These are phyloP conservation scores for Scaptomyza montana DNA, from an alignment of 1,140 invertebrate species.

Conservation along the genomic window DNA sequence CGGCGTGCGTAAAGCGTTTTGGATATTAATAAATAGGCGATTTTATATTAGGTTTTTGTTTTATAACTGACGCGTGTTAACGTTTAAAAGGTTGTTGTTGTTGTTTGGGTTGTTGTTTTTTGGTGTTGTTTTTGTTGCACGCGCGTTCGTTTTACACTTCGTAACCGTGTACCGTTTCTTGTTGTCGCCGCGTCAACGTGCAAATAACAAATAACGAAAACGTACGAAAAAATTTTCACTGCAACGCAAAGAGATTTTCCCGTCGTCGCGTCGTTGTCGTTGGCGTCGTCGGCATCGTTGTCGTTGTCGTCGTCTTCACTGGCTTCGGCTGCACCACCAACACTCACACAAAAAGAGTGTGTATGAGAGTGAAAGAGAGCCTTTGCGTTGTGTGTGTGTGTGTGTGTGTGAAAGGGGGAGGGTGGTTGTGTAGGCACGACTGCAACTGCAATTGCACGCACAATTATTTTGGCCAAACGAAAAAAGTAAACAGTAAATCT, in stretches of 20 bases:
- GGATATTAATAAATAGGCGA: constrained; percentile 39
- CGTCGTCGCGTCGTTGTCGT: constrained; percentile 63
- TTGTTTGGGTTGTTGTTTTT: constrained; percentile 31
- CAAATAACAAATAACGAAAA: constrained; percentile 83
- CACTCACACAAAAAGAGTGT: constrained; percentile 26
- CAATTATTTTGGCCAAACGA: constrained; percentile 38
- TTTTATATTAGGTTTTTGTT: constrained; percentile 15
- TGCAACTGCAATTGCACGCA: constrained; percentile 44
- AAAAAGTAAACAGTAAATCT: constrained; percentile 18
- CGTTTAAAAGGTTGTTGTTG: constrained; percentile 39
- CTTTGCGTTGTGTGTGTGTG: background rate
- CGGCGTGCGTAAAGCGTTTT: constrained; percentile 37
- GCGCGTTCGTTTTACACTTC: constrained; percentile 41
- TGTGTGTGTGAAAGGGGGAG: constrained; percentile 17
- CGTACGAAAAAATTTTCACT: constrained; percentile 78
- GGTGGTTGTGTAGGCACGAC: background rate
- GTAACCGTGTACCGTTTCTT: constrained; percentile 53
- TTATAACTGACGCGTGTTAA: constrained; percentile 43
- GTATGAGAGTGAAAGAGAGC: constrained; percentile 23
- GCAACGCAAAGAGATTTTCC: constrained; percentile 75
- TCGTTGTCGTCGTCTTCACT: constrained; percentile 34
- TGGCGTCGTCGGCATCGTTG: constrained; percentile 29
- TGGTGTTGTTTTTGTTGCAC: constrained; percentile 46
- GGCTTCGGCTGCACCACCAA: constrained; percentile 59
- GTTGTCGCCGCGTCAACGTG: constrained; percentile 80